Evolutionary conservation across 1,140 invertebrate species (phyloP).

Genomic region (Papilio polyxenes): DNA sequence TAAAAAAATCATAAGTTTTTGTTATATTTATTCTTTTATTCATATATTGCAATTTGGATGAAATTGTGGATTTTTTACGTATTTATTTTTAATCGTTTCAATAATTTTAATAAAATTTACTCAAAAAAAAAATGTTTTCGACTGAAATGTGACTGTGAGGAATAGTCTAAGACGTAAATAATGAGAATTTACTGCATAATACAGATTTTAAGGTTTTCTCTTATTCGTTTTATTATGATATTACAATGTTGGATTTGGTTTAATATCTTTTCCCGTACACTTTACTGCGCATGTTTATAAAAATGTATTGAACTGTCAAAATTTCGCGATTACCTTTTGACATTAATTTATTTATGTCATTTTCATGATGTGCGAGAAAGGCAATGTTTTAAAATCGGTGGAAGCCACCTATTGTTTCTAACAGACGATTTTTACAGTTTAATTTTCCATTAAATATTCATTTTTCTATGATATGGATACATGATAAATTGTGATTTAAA

Average conservation of each 20-base stretch:
- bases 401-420: constrained; percentile 16
- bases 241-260: neutral
- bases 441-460: neutral
- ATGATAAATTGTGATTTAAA: constrained; percentile 23
- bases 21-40: too few species aligned
- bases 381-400: constrained; percentile 37
- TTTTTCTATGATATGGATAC: constrained; percentile 17
- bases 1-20: too few species aligned
- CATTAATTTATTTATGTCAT: constrained; percentile 37
- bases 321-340: constrained; percentile 26
- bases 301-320: constrained; percentile 28
- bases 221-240: too few species aligned
- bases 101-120: neutral
- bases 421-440: constrained; percentile 15
- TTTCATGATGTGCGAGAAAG: constrained; percentile 25
- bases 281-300: neutral
- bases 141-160: neutral
- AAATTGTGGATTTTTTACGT: too few species aligned
- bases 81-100: neutral
- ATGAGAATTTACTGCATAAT: neutral
- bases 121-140: neutral
- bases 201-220: neutral
- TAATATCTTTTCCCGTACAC: neutral
- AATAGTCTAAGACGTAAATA: too few species aligned
- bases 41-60: too few species aligned